phyloP scores from a whole-genome alignment of 2,888 invertebrate genomes.

The Bellardia bayeri region DNA sequence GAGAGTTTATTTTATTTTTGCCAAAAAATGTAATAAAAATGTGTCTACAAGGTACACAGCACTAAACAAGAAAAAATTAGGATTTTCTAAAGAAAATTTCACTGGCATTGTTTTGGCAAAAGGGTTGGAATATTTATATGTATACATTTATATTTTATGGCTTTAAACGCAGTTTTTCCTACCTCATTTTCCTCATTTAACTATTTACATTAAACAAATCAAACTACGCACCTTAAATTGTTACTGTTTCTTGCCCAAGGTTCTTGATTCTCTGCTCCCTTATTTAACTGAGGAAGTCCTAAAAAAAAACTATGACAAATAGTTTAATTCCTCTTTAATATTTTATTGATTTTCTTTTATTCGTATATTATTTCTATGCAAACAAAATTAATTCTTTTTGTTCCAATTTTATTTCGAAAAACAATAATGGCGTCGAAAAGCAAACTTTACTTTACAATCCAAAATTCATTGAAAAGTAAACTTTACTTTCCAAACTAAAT shows the following conservation, averaged over 20 bases:
- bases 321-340: background rate
- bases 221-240: slow-evolving; percentile 47
- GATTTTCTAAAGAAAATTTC: slow-evolving; percentile 23
- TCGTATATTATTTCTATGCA: slow-evolving; percentile 5
- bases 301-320: background rate
- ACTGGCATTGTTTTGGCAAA: slow-evolving; percentile 55
- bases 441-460: slow-evolving; percentile 17
- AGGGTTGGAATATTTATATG: slow-evolving; percentile 69
- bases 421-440: slow-evolving; percentile 54
- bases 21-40: slow-evolving; percentile 40
- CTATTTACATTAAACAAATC: slow-evolving; percentile 10
- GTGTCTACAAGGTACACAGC: slow-evolving; percentile 8
- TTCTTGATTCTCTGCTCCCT: background rate
- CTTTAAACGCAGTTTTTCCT: slow-evolving; percentile 41
- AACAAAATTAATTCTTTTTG: slow-evolving; percentile 35
- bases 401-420: slow-evolving; percentile 20
- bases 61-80: background rate
- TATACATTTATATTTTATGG: slow-evolving; percentile 59
- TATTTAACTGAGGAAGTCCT: background rate
- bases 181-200: slow-evolving; percentile 20
- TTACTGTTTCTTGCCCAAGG: background rate
- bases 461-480: slow-evolving; percentile 5
- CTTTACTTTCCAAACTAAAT: slow-evolving; percentile 13
- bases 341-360: slow-evolving; percentile 33
- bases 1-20: slow-evolving; percentile 4